phyloP scores from a whole-genome alignment of 2,113 vertebrate genomes.

The Hemibagrus wyckioides region DNA sequence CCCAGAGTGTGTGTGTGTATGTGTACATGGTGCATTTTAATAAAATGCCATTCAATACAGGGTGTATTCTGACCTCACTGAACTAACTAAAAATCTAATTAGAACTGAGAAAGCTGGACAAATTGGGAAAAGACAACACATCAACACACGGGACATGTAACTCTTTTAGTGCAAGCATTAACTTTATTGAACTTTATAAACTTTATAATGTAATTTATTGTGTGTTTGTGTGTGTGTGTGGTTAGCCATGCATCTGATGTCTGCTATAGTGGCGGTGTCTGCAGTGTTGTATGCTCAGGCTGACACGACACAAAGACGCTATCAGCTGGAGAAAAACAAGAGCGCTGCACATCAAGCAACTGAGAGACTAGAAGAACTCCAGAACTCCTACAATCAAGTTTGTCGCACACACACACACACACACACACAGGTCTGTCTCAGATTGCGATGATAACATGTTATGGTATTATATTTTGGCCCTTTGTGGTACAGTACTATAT shows the following conservation, averaged over 20 bases:
- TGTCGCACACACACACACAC: not conserved
- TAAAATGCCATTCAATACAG: not conserved
- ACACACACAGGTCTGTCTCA: not conserved
- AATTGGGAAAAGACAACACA: not conserved
- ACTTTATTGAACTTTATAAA: too few relatives aligned
- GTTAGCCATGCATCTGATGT: conserved; percentile 78
- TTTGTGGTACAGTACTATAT: not conserved
- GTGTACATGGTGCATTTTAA: not conserved
- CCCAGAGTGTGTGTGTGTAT: not conserved
- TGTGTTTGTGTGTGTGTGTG: conserved; percentile 15
- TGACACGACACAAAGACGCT: conserved; percentile 65
- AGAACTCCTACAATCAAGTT: conserved; percentile 65
- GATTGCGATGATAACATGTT: not conserved
- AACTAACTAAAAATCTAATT: not conserved
- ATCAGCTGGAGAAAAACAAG: conserved; percentile 68
- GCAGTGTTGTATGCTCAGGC: conserved; percentile 63
- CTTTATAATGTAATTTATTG: not conserved
- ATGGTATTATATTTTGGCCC: not conserved
- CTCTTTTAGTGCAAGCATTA: not conserved
- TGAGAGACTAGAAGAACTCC: conserved; percentile 68
- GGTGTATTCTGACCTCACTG: not conserved
- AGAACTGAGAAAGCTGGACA: not conserved
- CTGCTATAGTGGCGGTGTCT: conserved; percentile 69
- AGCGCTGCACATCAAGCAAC: conserved; percentile 49
- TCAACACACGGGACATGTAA: not conserved